Evolutionary conservation across 2,113 vertebrate genomes (phyloP), one percentile per base, ranked within the genome.

Genomic region (Paramisgurnus dabryanus): DNA sequence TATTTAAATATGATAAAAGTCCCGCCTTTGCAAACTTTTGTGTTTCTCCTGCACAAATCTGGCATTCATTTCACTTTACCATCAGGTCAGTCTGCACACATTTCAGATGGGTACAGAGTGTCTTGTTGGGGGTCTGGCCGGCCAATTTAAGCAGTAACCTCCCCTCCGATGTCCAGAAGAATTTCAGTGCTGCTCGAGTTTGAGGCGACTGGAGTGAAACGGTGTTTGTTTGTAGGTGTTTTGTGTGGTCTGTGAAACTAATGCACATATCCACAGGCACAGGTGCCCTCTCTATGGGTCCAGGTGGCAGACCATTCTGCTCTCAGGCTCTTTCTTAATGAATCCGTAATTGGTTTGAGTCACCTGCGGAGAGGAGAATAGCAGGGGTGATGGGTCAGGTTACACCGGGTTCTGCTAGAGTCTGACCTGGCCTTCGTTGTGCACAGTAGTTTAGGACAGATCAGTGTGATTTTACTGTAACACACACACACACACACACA

Each of bases 271-370:
- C 84, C 89, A 90, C 89, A 87, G 80, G 90, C 85, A 86, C 91
- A 92, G 92, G 92, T 92, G 89, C 90, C 86, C 91, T 89, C 89
- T 91, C 90, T 88, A 88, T 87, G 90, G 89, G 90, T 87, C 89
- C 92, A 93, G 92, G 90, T 93, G 92, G 92, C 68, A 77, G 85
- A 85, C 89, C 89, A 90, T 92, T 92, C 82, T 57, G 89, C 92
- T 92, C 90, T 87, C 88, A 89, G 87, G 89, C 81, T 90, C 89
- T 90, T 88, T 90, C 88, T 86, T 93, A 92, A 93, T 92, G 91
- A 93, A 92, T 89, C 78, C 87, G 91, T 93, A 93, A 93, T 93
- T 93, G 91, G 90, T 92, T 94, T 91, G 88, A 86, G 72, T 89
- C 90, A 83, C 93, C 92, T 85, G 86, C 85, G 15, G 92, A 85